Evolutionary conservation across 2,797 vertebrate species (phyloP).

Genomic region (Typhlichthys eigenmanni): DNA sequence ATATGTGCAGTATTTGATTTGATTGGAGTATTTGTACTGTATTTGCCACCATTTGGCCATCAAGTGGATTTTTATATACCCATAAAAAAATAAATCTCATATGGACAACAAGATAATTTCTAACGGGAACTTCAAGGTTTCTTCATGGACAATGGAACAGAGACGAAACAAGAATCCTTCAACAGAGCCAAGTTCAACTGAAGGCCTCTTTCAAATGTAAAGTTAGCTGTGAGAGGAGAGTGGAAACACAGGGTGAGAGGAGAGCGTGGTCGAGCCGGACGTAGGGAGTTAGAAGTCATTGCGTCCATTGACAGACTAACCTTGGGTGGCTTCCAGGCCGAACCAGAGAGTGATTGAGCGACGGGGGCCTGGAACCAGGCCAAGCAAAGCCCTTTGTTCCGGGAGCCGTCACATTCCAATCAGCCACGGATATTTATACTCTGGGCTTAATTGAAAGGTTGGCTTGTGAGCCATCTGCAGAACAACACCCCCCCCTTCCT

Average conservation of each 20-base stretch:
- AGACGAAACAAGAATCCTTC: constrained; percentile 37
- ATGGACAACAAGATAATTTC: constrained; percentile 26
- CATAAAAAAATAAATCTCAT: too few species aligned
- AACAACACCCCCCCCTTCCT: constrained; percentile 52
- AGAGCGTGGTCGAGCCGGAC: constrained; percentile 51
- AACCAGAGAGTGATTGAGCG: constrained; percentile 65
- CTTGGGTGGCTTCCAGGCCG: constrained; percentile 73
- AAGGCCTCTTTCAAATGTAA: constrained; percentile 59
- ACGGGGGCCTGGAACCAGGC: constrained; percentile 70
- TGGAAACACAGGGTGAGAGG: constrained; percentile 17
- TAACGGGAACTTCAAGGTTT: constrained; percentile 47
- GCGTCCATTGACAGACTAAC: constrained; percentile 74
- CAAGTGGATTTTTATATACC: too few species aligned
- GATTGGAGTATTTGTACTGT: too few species aligned
- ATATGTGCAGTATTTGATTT: too few species aligned
- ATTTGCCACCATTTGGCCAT: too few species aligned
- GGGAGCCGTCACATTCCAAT: constrained; percentile 76
- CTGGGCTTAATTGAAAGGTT: constrained; percentile 76
- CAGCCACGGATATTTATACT: constrained; percentile 77
- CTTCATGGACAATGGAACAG: constrained; percentile 40
- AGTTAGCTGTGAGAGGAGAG: constrained; percentile 31
- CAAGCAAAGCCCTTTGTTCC: constrained; percentile 72
- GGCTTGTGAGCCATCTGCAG: constrained; percentile 74
- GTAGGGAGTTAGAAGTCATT: constrained; percentile 68
- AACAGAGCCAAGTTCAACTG: constrained; percentile 40